Conservation (phyloP, 2,797 vertebrate species). For the Lithobates sylvaticus region DNA sequence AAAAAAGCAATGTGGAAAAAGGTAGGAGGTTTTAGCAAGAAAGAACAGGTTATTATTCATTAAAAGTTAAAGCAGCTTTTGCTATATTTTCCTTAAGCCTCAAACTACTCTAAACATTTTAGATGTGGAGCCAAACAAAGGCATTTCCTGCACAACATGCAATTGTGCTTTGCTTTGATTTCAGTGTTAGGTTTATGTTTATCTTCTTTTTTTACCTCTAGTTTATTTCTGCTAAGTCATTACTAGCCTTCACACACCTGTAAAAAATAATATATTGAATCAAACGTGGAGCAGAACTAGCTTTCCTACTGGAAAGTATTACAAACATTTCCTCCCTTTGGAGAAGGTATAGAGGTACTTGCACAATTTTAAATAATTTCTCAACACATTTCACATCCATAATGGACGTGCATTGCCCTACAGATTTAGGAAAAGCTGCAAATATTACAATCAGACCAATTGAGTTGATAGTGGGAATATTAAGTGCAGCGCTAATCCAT, state of each 20-base stretch:
- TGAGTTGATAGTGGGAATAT: too few species aligned
- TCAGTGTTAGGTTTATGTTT: constrained; percentile 3
- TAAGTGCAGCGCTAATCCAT: too few species aligned
- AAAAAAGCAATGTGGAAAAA: constrained; percentile 52
- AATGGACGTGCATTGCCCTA: too few species aligned
- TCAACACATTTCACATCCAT: too few species aligned
- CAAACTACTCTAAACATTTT: constrained; percentile 42
- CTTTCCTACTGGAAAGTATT: neutral
- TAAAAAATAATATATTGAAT: neutral
- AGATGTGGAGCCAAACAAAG: constrained; percentile 48
- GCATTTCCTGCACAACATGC: neutral
- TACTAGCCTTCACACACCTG: neutral
- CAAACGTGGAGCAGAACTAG: neutral
- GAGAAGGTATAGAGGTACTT: too few species aligned
- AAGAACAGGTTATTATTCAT: constrained; percentile 62
- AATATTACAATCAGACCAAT: too few species aligned
- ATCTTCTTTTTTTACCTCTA: neutral
- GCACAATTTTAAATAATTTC: too few species aligned
- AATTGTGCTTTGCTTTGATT: constrained; percentile 33
- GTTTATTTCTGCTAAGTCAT: constrained; percentile 9
- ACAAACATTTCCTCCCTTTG: neutral
- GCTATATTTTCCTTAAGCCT: constrained; percentile 45
- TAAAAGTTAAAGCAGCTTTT: constrained; percentile 49
- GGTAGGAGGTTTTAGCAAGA: constrained; percentile 59
- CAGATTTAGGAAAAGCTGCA: too few species aligned